A percentile compares a stretch with the other conserved stretches of the same genome.
Evolutionary conservation across 2,113 vertebrate genomes (phyloP).

Genomic region (Crypturellus undulatus): DNA sequence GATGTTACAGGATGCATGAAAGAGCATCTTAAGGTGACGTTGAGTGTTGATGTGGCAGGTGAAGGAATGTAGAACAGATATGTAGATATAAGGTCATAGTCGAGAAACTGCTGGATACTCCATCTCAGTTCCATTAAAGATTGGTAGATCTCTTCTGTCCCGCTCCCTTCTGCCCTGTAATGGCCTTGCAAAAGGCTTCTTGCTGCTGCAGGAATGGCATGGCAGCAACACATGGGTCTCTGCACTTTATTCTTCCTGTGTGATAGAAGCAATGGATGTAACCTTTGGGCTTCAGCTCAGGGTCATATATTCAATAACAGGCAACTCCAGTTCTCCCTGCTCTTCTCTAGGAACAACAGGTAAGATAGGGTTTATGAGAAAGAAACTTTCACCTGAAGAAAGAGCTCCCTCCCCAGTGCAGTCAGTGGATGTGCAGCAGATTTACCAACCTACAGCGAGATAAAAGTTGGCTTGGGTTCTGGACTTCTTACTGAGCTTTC

Average conservation of each 20-base stretch:
- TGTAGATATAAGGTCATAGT: not conserved
- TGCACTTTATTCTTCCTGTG: not conserved
- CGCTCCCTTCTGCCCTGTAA: not conserved
- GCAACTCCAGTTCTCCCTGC: not conserved
- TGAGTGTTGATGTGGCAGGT: not conserved
- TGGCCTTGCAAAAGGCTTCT: not conserved
- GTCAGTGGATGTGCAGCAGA: not conserved
- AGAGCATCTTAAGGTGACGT: not conserved
- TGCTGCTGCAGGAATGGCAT: rapidly evolving
- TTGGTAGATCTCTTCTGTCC: not conserved
- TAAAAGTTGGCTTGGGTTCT: not conserved
- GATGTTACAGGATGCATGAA: not conserved
- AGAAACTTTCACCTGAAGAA: not conserved
- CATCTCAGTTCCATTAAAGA: not conserved
- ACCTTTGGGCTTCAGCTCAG: not conserved
- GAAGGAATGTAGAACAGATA: not conserved
- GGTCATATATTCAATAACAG: not conserved
- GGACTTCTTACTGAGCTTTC: not conserved
- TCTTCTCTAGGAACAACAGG: not conserved
- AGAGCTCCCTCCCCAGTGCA: not conserved
- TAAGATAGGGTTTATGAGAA: not conserved
- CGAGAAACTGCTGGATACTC: too few relatives aligned
- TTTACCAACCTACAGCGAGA: not conserved
- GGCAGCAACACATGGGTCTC: not conserved
- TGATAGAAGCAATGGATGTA: not conserved